Conservation (phyloP, 2,888 invertebrate species). For the Stenoptilia bipunctidactyla region DNA sequence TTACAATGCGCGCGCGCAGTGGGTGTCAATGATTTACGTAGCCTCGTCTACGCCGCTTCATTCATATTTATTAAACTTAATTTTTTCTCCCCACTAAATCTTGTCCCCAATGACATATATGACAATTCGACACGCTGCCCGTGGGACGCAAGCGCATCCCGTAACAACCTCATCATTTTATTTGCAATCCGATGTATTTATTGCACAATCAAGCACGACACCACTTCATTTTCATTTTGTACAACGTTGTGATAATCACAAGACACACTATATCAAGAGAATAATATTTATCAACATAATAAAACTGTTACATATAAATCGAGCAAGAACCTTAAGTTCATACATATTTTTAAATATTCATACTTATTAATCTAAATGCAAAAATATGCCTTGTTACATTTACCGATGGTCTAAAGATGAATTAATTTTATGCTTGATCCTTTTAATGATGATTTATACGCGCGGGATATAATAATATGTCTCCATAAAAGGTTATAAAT, state of each 20-base stretch:
- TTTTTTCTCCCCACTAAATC: slow-evolving; percentile 50
- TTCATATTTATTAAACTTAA: slow-evolving; percentile 56
- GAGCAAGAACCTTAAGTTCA: no score
- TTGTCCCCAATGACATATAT: slow-evolving; percentile 33
- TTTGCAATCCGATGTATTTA: not conserved
- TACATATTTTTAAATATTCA: not conserved
- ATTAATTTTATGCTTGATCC: slow-evolving; percentile 8
- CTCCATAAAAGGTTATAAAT: slow-evolving; percentile 24
- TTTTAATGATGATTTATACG: slow-evolving; percentile 25
- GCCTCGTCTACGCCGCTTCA: slow-evolving; percentile 37
- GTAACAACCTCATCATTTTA: not conserved
- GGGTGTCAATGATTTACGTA: slow-evolving; percentile 58
- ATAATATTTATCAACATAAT: no score
- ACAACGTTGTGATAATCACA: no score
- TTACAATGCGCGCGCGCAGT: slow-evolving; percentile 36
- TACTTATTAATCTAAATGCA: slow-evolving; percentile 3
- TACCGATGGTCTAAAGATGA: not conserved
- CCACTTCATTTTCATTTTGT: not conserved
- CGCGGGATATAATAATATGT: slow-evolving; percentile 20
- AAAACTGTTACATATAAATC: no score
- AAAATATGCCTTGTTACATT: slow-evolving; percentile 3
- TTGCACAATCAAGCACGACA: not conserved
- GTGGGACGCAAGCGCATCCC: not conserved
- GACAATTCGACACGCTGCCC: slow-evolving; percentile 28
- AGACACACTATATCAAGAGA: no score